Evolutionary conservation across 2,888 invertebrate genomes (phyloP).

Genomic region (Prenolepis imparis): DNA sequence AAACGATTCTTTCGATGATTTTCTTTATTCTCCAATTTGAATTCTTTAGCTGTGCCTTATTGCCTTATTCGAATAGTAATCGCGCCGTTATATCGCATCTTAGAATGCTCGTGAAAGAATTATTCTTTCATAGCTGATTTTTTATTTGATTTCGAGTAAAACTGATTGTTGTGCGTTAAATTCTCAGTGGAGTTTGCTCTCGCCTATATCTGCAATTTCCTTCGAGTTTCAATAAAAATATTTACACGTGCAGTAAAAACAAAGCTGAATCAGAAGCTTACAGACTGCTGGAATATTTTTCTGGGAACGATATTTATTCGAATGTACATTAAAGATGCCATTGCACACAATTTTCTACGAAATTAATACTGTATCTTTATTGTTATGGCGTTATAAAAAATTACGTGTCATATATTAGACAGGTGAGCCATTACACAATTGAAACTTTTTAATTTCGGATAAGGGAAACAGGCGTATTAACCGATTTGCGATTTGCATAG

Average conservation of each 20-base stretch:
- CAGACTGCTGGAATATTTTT: not conserved
- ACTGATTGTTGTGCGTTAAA: not conserved
- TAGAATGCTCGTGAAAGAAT: not conserved
- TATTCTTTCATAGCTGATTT: not conserved
- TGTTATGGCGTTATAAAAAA: constrained; percentile 21
- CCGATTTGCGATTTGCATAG: constrained; percentile 31
- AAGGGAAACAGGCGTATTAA: constrained; percentile 12
- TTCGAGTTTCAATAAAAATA: not conserved
- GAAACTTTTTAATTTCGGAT: constrained; percentile 29
- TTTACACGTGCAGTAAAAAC: constrained; percentile 20
- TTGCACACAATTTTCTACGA: constrained; percentile 25
- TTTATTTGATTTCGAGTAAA: not conserved
- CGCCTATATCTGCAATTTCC: not conserved
- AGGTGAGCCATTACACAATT: constrained; percentile 24
- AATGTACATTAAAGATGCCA: constrained; percentile 14
- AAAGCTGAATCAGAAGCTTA: constrained; percentile 12
- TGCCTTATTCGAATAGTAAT: not conserved
- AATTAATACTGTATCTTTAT: constrained; percentile 19
- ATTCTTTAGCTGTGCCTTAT: not conserved
- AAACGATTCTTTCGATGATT: not conserved
- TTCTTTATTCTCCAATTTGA: not conserved
- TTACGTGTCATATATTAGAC: constrained; percentile 34
- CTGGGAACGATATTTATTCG: not conserved
- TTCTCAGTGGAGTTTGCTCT: not conserved
- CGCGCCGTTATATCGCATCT: not conserved